These are phyloP conservation scores for Dusona sp. DNA, from an alignment of 2,888 invertebrate species.

Conservation along the genomic window DNA sequence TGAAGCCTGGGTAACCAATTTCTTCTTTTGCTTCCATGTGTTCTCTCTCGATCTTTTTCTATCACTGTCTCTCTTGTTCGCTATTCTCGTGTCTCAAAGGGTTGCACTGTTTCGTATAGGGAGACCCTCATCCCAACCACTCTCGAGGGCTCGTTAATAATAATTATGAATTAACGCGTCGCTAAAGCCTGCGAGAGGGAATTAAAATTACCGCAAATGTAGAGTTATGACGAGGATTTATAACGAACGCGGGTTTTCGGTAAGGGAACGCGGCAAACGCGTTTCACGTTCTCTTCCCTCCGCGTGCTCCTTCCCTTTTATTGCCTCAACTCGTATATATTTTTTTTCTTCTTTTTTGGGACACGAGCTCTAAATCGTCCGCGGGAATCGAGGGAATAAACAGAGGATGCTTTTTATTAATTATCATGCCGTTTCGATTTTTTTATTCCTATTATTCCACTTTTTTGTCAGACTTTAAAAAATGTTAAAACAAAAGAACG, in stretches of 20 bases:
- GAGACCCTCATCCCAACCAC: constrained; percentile 67
- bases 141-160: constrained; percentile 80
- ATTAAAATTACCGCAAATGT: constrained; percentile 83
- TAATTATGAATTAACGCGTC: constrained; percentile 83
- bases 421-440: constrained; percentile 46
- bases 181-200: constrained; percentile 78
- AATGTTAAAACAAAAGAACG: constrained; percentile 2
- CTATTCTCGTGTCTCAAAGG: constrained; percentile 72
- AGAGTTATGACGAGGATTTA: constrained; percentile 83
- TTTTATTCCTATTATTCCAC: background rate
- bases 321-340: constrained; percentile 36
- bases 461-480: constrained; percentile 14
- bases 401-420: constrained; percentile 61
- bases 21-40: constrained; percentile 57
- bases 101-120: constrained; percentile 62
- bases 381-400: constrained; percentile 53
- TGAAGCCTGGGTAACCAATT: constrained; percentile 64
- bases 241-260: constrained; percentile 68
- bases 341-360: constrained; percentile 19
- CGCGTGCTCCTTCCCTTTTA: constrained; percentile 10
- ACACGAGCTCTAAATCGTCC: constrained; percentile 57
- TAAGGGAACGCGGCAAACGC: constrained; percentile 23
- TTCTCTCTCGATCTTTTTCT: constrained; percentile 60
- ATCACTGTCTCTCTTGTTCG: constrained; percentile 59
- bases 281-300: constrained; percentile 30